These are phyloP conservation scores for Drosophila dives DNA, from an alignment of 2,888 invertebrate genomes.

Conservation along the genomic window DNA sequence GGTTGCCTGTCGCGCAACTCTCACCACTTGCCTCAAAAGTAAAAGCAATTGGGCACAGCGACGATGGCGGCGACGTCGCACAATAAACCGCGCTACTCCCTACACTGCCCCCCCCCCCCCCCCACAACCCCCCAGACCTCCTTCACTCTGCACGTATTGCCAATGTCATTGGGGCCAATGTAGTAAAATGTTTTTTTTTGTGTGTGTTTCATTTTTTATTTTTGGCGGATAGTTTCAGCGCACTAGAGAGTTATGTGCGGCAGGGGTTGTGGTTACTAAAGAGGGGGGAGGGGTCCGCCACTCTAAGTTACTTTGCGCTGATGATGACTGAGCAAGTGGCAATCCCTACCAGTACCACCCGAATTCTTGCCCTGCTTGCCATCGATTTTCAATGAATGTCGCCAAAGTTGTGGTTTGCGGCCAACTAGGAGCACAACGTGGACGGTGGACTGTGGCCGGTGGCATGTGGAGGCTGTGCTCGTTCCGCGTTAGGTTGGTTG, in stretches of 20 bases:
- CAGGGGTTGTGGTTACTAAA: neutral
- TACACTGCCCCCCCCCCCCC: too few relatives aligned
- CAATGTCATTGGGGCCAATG: constrained; percentile 72
- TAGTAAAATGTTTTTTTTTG: constrained; percentile 20
- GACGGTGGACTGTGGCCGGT: neutral
- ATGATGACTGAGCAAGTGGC: constrained; percentile 44
- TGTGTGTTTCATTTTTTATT: constrained; percentile 2
- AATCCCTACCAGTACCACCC: neutral
- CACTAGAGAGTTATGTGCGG: constrained; percentile 34
- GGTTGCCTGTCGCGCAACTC: constrained; percentile 39
- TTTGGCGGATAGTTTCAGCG: constrained; percentile 48
- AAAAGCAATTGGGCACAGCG: constrained; percentile 63
- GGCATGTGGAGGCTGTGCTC: constrained; percentile 7
- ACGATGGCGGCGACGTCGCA: constrained; percentile 66
- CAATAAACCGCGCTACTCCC: constrained; percentile 28
- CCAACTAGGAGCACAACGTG: neutral
- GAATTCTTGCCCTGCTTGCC: constrained; percentile 6
- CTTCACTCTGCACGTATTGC: constrained; percentile 24
- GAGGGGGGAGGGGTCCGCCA: neutral
- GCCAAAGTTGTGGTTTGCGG: constrained; percentile 3
- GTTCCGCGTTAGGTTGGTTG: constrained; percentile 2
- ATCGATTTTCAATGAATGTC: constrained; percentile 67
- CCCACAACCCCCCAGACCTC: neutral
- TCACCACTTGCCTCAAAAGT: constrained; percentile 28
- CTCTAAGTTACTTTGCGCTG: constrained; percentile 51